Base-by-base conservation (phyloP, 1,140 invertebrate species). In the Stratiolaelaps scimitus region DNA sequence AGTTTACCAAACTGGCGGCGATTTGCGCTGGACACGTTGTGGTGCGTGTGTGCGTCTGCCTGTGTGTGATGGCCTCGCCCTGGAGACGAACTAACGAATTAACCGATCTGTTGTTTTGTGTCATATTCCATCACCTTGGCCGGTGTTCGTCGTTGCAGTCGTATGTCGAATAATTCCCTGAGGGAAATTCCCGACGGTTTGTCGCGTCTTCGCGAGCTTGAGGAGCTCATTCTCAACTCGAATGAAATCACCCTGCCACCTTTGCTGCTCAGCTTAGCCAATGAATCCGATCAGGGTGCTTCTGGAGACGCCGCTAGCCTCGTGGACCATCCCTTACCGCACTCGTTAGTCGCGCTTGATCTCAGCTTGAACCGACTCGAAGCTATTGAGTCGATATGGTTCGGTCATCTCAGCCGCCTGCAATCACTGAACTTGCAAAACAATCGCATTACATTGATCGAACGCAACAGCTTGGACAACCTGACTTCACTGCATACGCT, bases 401-500 rank as follows among this genome's bases (percentile, higher is more conserved):
- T 60, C 34, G 53, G 53, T 2, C 53, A 26, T 60, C 23, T 60
- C 4, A 60, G 53, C 10, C 53, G 53, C 13, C 26, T 60, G 53
- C 53, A 60, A 60, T 71, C 67, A 48, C 65, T 76, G 71, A 84
- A 85, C 74, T 75, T 92, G 68, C 89, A 85, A 72, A 82, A 78
- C 70, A 92, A 91, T 78, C 80, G 81, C 65, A 84, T 92, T 66
- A 77, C 77, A 66, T 74, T 76, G 13, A 80, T 92, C 34, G 80
- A 85, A 71, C 80, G 81, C 68, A 80, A 81, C 46, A 81, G 82
- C 64, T 83, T 92, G 68, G 80, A 83, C 69, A 83, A 84, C 74
- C 74, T 93, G n/a, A 81, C 81, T 10, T 78, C 79, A 23, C 77
- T 93, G 20, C 80, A 82, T 65, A 83, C 85, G 68, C 76, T 94